Conservation (phyloP, 2,888 invertebrate species). For the Sinopyrophorus schimmeli region DNA sequence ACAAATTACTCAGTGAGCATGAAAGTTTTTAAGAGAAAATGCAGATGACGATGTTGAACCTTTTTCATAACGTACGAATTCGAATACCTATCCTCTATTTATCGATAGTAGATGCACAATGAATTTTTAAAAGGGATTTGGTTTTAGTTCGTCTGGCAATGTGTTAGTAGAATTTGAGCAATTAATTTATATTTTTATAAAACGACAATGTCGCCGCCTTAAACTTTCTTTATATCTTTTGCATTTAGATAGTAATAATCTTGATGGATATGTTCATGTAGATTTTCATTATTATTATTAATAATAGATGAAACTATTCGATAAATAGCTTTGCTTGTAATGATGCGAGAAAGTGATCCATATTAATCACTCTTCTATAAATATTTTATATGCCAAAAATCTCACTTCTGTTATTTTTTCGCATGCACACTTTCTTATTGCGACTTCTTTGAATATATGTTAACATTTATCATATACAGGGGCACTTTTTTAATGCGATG, state of each 20-base stretch:
- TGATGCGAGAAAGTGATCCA: conserved; percentile 40
- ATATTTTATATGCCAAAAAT: conserved; percentile 43
- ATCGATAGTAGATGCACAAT: too few relatives aligned
- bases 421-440: conserved; percentile 27
- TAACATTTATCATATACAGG: conserved; percentile 22
- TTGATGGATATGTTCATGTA: conserved; percentile 17
- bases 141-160: conserved; percentile 10
- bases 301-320: conserved; percentile 27
- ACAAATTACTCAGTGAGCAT: too few relatives aligned
- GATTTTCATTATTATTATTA: conserved; percentile 16
- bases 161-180: conserved; percentile 20
- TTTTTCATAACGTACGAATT: too few relatives aligned
- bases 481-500: conserved; percentile 32
- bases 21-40: too few relatives aligned
- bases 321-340: conserved; percentile 47
- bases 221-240: conserved; percentile 16
- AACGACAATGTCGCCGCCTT: conserved; percentile 27
- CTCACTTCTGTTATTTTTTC: conserved; percentile 38
- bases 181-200: conserved; percentile 31
- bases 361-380: conserved; percentile 36
- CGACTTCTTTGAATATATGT: conserved; percentile 27
- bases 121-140: too few relatives aligned
- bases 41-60: too few relatives aligned
- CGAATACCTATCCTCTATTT: too few relatives aligned
- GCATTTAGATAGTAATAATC: conserved; percentile 17